These are phyloP conservation scores for Drosophila burlai DNA, from an alignment of 1,140 invertebrate species.

Conservation along the genomic window DNA sequence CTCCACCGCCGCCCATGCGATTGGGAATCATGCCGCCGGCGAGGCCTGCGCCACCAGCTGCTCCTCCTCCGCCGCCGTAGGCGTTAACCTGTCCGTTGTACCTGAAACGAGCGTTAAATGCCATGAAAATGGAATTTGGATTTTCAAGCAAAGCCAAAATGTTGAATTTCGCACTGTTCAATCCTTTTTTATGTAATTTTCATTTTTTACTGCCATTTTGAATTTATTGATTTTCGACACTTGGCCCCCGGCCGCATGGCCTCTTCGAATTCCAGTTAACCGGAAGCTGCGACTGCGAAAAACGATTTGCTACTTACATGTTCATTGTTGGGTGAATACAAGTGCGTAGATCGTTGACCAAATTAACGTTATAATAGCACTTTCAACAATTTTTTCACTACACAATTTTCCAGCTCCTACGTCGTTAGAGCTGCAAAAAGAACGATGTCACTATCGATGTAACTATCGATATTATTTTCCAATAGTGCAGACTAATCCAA, in stretches of 20 bases:
- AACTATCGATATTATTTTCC: background rate
- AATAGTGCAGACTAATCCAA: background rate
- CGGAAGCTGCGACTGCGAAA: background rate
- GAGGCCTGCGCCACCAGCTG: constrained; percentile 22
- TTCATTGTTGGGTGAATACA: constrained; percentile 50
- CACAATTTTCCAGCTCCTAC: constrained; percentile 65
- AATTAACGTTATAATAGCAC: constrained; percentile 47
- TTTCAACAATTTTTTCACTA: constrained; percentile 73
- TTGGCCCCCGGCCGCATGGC: constrained; percentile 35
- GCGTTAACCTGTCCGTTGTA: constrained; percentile 75
- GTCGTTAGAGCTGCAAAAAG: constrained; percentile 24
- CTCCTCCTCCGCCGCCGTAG: constrained; percentile 53
- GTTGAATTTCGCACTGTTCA: constrained; percentile 20
- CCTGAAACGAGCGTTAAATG: constrained; percentile 62
- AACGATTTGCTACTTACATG: constrained; percentile 49
- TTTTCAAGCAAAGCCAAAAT: constrained; percentile 55
- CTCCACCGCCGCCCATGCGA: constrained; percentile 59
- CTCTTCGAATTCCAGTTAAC: background rate
- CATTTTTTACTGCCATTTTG: constrained; percentile 73
- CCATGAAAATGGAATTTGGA: constrained; percentile 71
- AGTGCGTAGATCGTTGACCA: constrained; percentile 52
- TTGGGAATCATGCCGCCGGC: constrained; percentile 66
- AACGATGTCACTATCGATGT: background rate
- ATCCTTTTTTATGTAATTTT: constrained; percentile 69
- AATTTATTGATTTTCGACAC: constrained; percentile 76